Evolutionary conservation across 37 sponge, comb jelly and placozoan species (phyloP).

Genomic region (Crambe crambe): DNA sequence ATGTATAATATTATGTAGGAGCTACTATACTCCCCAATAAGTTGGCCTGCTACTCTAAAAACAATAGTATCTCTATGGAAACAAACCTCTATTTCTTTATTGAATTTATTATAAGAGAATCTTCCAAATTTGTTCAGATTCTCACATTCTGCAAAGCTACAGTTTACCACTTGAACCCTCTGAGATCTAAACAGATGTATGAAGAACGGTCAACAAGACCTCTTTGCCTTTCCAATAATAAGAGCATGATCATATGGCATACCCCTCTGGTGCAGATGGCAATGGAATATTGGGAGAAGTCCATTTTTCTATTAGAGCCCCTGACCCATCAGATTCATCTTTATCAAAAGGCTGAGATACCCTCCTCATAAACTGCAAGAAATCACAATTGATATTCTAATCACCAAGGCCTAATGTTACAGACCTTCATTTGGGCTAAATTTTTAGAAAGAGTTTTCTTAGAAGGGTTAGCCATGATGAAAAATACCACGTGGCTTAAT

Average conservation of each 20-base stretch:
- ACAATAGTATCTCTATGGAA: too few species aligned
- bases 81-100: slow-evolving; percentile 77
- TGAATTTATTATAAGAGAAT: slow-evolving; percentile 73
- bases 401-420: neutral
- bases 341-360: neutral
- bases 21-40: too few species aligned
- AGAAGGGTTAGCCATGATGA: slow-evolving; percentile 43
- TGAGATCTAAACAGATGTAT: neutral
- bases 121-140: slow-evolving; percentile 65
- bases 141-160: slow-evolving; percentile 55
- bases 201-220: neutral
- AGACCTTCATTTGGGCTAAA: slow-evolving; percentile 76
- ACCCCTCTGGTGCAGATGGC: neutral
- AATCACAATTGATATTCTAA: neutral
- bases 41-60: too few species aligned
- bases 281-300: slow-evolving; percentile 40
- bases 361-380: slow-evolving; percentile 80
- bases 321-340: slow-evolving; percentile 17
- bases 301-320: slow-evolving; percentile 67
- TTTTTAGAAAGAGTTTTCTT: slow-evolving; percentile 70
- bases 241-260: neutral
- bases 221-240: neutral
- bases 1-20: too few species aligned
- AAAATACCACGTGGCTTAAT: too few species aligned
- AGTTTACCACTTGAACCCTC: slow-evolving; percentile 9